phyloP scores from a whole-genome alignment of 2,888 invertebrate species.

The Galerucella pusilla region DNA sequence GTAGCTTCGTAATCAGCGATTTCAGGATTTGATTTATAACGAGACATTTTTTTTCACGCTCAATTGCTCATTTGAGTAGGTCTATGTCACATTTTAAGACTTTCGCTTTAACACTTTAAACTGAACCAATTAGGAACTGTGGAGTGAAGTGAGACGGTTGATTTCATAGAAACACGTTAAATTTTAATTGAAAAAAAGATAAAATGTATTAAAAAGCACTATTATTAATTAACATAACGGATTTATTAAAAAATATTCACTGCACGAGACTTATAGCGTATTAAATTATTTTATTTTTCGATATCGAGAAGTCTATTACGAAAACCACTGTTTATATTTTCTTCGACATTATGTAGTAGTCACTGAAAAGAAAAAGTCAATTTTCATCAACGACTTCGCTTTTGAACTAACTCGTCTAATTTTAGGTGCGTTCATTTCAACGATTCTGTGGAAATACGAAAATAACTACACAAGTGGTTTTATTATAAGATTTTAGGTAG shows the following conservation, averaged over 20 bases:
- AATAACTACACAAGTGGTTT: conserved; percentile 42
- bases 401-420: conserved; percentile 28
- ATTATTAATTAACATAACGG: neutral
- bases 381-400: conserved; percentile 24
- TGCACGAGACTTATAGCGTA: neutral
- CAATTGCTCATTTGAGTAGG: neutral
- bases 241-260: neutral
- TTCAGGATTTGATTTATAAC: conserved; percentile 60
- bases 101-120: no score
- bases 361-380: conserved; percentile 20
- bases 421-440: conserved; percentile 33
- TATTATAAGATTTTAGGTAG: conserved; percentile 17
- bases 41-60: conserved; percentile 51
- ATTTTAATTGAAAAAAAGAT: neutral
- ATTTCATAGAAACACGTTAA: neutral
- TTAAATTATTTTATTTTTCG: neutral
- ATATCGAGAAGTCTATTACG: conserved; percentile 11
- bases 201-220: neutral
- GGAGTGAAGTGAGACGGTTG: no score
- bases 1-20: conserved; percentile 57
- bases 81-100: no score
- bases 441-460: conserved; percentile 34
- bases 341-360: conserved; percentile 13
- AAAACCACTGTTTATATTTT: conserved; percentile 19
- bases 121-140: no score